Conservation (phyloP, 2,797 vertebrate species). For the Mus spretus region DNA sequence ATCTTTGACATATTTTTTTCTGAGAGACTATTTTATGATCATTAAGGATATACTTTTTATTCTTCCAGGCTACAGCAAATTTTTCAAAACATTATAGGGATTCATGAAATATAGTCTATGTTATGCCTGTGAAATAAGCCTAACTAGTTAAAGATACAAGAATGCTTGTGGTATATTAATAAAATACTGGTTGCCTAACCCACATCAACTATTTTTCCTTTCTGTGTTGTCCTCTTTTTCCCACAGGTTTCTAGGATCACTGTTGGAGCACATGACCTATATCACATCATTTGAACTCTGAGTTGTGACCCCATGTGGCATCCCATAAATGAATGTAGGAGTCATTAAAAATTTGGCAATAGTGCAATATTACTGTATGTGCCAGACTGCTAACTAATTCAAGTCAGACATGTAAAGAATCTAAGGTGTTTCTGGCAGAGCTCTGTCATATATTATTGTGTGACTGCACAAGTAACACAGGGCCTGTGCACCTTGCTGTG, state of each 20-base stretch:
- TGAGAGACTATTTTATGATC: not conserved
- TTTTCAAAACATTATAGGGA: conserved; percentile 33
- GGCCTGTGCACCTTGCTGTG: not conserved
- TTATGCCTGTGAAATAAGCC: not conserved
- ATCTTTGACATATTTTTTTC: not conserved
- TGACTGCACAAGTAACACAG: not conserved
- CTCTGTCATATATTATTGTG: not conserved
- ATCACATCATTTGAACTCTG: not conserved
- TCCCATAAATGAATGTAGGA: not conserved
- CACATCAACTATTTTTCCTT: not conserved
- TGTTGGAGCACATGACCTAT: not conserved
- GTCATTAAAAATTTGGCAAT: not conserved
- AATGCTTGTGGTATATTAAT: not conserved
- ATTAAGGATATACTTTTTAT: conserved; percentile 9
- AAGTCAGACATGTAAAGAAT: not conserved
- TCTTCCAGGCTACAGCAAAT: not conserved
- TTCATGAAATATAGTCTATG: not conserved
- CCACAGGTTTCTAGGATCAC: not conserved
- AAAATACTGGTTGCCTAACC: not conserved
- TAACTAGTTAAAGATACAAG: conserved; percentile 11
- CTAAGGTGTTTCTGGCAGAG: not conserved
- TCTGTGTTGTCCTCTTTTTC: not conserved
- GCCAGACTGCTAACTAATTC: not conserved
- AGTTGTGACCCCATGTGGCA: not conserved
- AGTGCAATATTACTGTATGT: not conserved